Percentiles rank a stretch among this genome's conserved stretches.
Evolutionary conservation across 2,888 invertebrate species (phyloP).

Genomic region (Schrankia costaestrigalis): DNA sequence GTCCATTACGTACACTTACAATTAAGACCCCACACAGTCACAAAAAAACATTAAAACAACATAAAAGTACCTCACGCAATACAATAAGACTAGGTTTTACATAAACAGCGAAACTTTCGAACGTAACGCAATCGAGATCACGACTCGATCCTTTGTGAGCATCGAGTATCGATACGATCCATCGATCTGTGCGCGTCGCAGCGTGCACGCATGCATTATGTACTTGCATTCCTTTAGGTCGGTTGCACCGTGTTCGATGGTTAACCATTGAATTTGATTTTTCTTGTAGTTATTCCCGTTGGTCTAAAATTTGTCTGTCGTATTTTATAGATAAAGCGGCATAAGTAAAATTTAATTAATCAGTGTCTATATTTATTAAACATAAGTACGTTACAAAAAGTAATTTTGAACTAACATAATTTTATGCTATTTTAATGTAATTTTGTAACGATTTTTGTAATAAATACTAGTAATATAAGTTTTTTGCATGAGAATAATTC

Average conservation of each 20-base stretch:
- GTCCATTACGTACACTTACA: too few relatives aligned
- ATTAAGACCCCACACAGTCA: conserved; percentile 27
- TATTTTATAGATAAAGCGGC: too few relatives aligned
- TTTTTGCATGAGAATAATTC: too few relatives aligned
- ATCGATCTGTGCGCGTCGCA: conserved; percentile 68
- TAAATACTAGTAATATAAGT: too few relatives aligned
- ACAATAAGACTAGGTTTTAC: conserved; percentile 55
- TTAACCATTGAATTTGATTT: conserved; percentile 3
- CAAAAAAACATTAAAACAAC: conserved; percentile 26
- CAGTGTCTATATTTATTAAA: too few relatives aligned
- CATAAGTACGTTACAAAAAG: too few relatives aligned
- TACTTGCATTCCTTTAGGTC: conserved; percentile 52
- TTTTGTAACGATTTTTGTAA: too few relatives aligned
- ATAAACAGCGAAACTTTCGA: conserved; percentile 63
- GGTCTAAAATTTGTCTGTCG: background rate
- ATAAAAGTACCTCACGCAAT: conserved; percentile 27
- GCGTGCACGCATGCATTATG: conserved; percentile 74
- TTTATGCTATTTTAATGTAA: too few relatives aligned
- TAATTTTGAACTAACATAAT: too few relatives aligned
- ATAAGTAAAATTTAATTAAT: too few relatives aligned
- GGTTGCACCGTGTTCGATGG: conserved; percentile 26
- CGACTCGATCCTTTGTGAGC: conserved; percentile 71
- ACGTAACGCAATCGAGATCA: conserved; percentile 72
- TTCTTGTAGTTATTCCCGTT: background rate
- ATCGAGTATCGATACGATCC: conserved; percentile 73